These are phyloP conservation scores for Nibea coibor DNA, from an alignment of 2,113 vertebrate genomes.

Conservation along the genomic window DNA sequence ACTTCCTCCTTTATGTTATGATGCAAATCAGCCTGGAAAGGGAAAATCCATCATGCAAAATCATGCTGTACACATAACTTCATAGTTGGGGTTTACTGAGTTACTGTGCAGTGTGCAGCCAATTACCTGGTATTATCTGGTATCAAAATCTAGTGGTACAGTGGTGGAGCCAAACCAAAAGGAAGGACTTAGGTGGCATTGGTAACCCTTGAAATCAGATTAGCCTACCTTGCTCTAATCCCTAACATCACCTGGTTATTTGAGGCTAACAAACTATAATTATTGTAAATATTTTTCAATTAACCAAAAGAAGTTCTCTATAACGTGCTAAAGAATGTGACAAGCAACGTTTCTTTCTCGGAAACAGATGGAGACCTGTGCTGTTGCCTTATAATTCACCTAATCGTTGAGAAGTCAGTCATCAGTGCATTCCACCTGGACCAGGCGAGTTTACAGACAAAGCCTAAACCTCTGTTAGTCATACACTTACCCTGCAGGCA, in stretches of 20 bases:
- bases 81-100: no score
- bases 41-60: neutral
- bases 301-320: no score
- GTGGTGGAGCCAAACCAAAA: neutral
- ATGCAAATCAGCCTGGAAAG: neutral
- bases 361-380: no score
- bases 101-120: conserved; percentile 4
- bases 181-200: neutral
- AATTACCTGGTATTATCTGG: conserved; percentile 8
- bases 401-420: neutral
- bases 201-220: conserved; percentile 6
- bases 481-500: neutral
- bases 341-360: no score
- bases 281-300: no score
- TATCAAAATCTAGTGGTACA: neutral
- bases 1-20: neutral
- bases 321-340: no score
- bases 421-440: neutral
- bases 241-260: neutral
- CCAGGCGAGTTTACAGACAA: neutral
- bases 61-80: no score
- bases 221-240: neutral
- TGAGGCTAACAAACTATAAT: neutral
- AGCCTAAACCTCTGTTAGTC: neutral
- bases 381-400: neutral